Evolutionary conservation across 2,888 invertebrate species (phyloP), one percentile per base, ranked within the genome.

Genomic region (Eristalis pertinax): DNA sequence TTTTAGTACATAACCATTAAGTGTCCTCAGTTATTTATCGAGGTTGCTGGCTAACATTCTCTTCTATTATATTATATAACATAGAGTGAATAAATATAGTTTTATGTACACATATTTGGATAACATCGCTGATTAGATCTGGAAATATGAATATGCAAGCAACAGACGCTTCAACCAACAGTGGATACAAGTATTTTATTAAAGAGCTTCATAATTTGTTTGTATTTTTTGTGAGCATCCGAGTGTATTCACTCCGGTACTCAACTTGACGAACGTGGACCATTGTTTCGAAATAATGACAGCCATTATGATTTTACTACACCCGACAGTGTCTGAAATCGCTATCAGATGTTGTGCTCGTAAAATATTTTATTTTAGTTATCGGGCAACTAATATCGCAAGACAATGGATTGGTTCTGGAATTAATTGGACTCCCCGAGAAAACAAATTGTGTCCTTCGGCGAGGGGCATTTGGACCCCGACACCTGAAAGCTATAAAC

Each of bases 91-190:
- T 75, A 84, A 62, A 75, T 75, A 72, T 76, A 72, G 75, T 69
- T 75, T 65, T 72, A 72, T 79, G 41, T 76, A 76, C 68, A 76
- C 68, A 76, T 67, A 72, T 80, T 80, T 72, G 75, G 80, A 84
- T 76, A 80, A 63, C 75, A 84, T 72, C 70, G 63, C 80, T 68
- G 80, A 84, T 84, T 84, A 80, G 67, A 84, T 84, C 75, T 80
- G 70, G 80, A 75, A 70, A 72, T 80, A 76, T 76, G 80, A 74
- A n/a, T n/a, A n/a, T n/a, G 74, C 79, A 84, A 84, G 70, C 69
- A 67, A 63, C 62, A 41, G 72, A 68, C 75, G 80, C 84, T 80
- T 72, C 75, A 72, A 56, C 72, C 76, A 84, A 80, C 72, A 76
- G 75, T 72, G 68, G 70, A 56, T 72, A 80, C 72, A 68, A 67